Evolutionary conservation across 2,888 invertebrate species (phyloP).

Genomic region (Oxystoma pomonae): DNA sequence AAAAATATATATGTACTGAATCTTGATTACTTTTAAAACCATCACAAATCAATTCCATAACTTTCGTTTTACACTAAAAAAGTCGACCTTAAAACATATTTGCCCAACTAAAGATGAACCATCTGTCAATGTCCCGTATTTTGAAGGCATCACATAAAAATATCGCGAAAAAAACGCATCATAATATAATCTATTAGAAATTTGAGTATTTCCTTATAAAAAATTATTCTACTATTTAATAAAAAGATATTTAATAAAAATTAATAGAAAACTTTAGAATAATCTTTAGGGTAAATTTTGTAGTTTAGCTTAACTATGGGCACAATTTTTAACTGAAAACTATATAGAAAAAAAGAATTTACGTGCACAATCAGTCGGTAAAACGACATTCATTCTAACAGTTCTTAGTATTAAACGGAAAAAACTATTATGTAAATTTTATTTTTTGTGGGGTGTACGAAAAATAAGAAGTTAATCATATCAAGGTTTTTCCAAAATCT

Average conservation of each 20-base stretch:
- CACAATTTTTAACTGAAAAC: slow-evolving; percentile 47
- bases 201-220: background rate
- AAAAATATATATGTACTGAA: too few species aligned
- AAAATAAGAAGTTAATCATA: too few species aligned
- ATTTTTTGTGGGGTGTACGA: too few species aligned
- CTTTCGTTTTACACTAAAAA: too few species aligned
- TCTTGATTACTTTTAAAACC: too few species aligned
- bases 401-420: too few species aligned
- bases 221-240: slow-evolving; percentile 30
- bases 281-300: slow-evolving; percentile 40
- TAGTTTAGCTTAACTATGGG: slow-evolving; percentile 51
- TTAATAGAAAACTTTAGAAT: slow-evolving; percentile 42
- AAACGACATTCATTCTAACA: too few species aligned
- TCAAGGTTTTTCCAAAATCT: too few species aligned
- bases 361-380: slow-evolving; percentile 29
- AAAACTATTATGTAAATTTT: too few species aligned
- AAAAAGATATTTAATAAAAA: slow-evolving; percentile 27
- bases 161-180: background rate
- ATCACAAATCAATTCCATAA: too few species aligned
- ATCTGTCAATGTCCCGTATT: slow-evolving; percentile 44
- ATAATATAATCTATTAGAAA: background rate
- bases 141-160: background rate
- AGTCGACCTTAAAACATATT: slow-evolving; percentile 39
- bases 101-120: slow-evolving; percentile 26
- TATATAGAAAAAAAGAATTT: slow-evolving; percentile 40